Evolutionary conservation across 2,888 invertebrate species (phyloP), one percentile per base, ranked within the genome.

Genomic region (Chorisops tibialis): DNA sequence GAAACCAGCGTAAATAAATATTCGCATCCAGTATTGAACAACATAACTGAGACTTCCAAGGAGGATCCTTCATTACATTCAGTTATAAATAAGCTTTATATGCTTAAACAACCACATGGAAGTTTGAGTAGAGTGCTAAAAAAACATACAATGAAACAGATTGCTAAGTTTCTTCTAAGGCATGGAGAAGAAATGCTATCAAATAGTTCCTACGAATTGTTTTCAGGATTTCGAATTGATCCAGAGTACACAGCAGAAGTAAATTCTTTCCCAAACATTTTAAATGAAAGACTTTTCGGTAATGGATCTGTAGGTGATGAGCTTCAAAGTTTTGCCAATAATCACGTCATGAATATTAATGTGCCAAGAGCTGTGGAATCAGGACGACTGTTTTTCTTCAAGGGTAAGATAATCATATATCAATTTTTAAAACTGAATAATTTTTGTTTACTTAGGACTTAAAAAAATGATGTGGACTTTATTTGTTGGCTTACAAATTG

Each of bases 391-490:
- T 80, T 87, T 62, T 84, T 85, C 67, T 82, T 86, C 63, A 79
- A 83, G 72, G 84, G 86, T 86, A 76, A 9, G 30, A 30, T 30
- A 30, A 30, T 30, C 5, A 30, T n/a, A 30, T 1, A 30, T 30
- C 9, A 30, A 7, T 30, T 30, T 5, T 2, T 5, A 5, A 30
- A 30, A 7, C 9, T 30, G 30, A 30, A 30, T 30, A 30, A 30
- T 30, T 30, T 30, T 1, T 30, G 3, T 30, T 30, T 30, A n/a
- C n/a, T 85, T 88, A 75, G 91, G 90, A 24, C 79, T 93, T 62
- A 93, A 92, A 80, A 92, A 92, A 76, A 81, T 92, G 67, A 82
- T 93, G 71, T 82, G 92, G 71, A 93, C 93, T 0, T 79, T 93
- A 56, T 83, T 92, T 70, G 85, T 93, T 71, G 93, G 90, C 1